Evolutionary conservation across 2,888 invertebrate species (phyloP), one percentile per base, ranked within the genome.

Genomic region (Hylaea fasciaria): DNA sequence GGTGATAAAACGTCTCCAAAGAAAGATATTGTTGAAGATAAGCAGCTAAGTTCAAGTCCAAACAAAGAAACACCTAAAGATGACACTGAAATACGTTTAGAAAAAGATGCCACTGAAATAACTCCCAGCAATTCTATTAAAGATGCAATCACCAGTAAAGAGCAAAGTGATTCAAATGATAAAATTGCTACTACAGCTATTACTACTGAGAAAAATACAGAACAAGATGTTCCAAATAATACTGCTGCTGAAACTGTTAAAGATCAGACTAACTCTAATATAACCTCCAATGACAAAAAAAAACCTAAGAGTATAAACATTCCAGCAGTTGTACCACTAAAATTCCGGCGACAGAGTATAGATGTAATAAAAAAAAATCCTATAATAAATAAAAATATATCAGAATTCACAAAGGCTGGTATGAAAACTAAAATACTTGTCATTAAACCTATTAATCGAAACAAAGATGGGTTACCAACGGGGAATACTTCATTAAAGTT

Each of bases 41-140:
- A 63, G 28, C 80, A 78, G 97, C 94, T 73, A 93, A 64, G 12
- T 7, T 93, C 76, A 95, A 97, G 71, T 97, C 97, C 87, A 96
- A 97, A 86, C 96, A 97, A 62, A 97, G 78, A 82, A 55, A 37
- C 62, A 40, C 44, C 45, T 44, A 54, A 53, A 47, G 74, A 73
- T 57, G 70, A 69, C 12, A 50, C 35, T 29, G 8, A 45, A 11
- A 65, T 44, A 45, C 61, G 51, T 16, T 12, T 54, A 48, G 75
- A 72, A 57, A 71, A 61, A 28, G 58, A 52, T 43, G 32, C n/a
- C 0, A 16, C 46, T 37, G 58, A 50, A 16, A 43, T 0, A 12
- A 48, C 16, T 32, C 13, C 2, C 29, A 49, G 11, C 28, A 45
- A 13, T 41, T 9, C 10, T 3, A 60, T 13, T 40, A 49, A 58